Evolutionary conservation across 2,797 vertebrate species (phyloP).

Genomic region (Lepilemur ruficaudatus): DNA sequence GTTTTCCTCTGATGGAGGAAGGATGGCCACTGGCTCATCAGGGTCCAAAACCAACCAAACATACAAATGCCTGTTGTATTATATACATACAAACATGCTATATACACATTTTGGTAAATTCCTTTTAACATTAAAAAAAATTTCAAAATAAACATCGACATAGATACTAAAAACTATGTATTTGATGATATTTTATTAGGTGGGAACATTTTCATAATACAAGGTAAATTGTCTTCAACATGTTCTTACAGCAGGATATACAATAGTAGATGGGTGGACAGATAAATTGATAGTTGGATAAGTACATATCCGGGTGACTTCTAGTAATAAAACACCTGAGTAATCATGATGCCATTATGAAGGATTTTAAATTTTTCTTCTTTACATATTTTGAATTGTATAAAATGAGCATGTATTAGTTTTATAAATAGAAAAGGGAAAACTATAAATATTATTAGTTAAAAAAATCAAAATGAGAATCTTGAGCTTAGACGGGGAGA

Average conservation of each 20-base stretch:
- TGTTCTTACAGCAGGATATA: background rate
- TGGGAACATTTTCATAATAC: background rate
- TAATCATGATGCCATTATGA: background rate
- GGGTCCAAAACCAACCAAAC: background rate
- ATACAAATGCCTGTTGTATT: background rate
- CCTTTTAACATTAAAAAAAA: background rate
- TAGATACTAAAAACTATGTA: background rate
- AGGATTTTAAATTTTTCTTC: background rate
- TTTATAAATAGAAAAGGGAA: background rate
- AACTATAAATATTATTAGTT: background rate
- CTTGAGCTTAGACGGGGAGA: background rate
- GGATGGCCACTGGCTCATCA: background rate
- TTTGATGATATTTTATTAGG: background rate
- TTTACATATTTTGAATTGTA: background rate
- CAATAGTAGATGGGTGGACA: background rate
- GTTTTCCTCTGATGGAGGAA: background rate
- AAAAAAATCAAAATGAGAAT: background rate
- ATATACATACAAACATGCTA: fast-evolving
- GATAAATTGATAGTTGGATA: background rate
- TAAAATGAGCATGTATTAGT: background rate
- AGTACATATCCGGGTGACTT: background rate
- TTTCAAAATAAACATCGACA: background rate
- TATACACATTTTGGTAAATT: background rate
- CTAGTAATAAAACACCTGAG: background rate
- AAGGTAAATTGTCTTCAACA: background rate